phyloP scores from a whole-genome alignment of 2,113 vertebrate genomes.

The Neoarius graeffei region DNA sequence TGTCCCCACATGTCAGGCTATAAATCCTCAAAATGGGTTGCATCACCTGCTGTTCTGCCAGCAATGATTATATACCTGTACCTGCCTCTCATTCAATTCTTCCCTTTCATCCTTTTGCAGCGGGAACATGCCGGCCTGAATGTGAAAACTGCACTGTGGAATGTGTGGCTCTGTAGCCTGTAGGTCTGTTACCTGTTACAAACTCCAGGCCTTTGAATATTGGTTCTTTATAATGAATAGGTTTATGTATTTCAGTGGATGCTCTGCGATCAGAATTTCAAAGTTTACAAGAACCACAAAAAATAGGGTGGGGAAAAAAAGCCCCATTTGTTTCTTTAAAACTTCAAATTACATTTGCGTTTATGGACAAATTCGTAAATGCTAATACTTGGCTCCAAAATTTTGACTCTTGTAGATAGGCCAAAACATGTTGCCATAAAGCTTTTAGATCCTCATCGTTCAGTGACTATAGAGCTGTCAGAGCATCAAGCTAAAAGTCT shows the following conservation, averaged over 20 bases:
- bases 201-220: constrained; percentile 3
- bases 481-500: constrained; percentile 40
- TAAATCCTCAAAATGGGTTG: constrained; percentile 53
- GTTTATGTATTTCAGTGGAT: background rate
- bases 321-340: background rate
- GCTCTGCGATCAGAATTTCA: background rate
- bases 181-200: constrained; percentile 26
- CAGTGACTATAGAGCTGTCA: constrained; percentile 43
- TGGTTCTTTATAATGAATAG: background rate
- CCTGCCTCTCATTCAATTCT: constrained; percentile 52
- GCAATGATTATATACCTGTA: constrained; percentile 54
- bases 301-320: too few relatives aligned
- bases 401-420: background rate
- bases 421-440: constrained; percentile 18
- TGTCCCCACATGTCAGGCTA: constrained; percentile 48
- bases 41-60: constrained; percentile 48
- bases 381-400: background rate
- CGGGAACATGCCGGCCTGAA: constrained; percentile 35
- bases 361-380: background rate
- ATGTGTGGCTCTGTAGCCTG: constrained; percentile 11
- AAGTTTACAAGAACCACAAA: background rate
- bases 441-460: constrained; percentile 27
- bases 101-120: constrained; percentile 47
- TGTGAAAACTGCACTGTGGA: constrained; percentile 17
- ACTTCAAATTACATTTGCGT: constrained; percentile 8